These are phyloP conservation scores for Heptranchias perlo DNA, from an alignment of 2,113 vertebrate genomes.

Conservation along the genomic window DNA sequence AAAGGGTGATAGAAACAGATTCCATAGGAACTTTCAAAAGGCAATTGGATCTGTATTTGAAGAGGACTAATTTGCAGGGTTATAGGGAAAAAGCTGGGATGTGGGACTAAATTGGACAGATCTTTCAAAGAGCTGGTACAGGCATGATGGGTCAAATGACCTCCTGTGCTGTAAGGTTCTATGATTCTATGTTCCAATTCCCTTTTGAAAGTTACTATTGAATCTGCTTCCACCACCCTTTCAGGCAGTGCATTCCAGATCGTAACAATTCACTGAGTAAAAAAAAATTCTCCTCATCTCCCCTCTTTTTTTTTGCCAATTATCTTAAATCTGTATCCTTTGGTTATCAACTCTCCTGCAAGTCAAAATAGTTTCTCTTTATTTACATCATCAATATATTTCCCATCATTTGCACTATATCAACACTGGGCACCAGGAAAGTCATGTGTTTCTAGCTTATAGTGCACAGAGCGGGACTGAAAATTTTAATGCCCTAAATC, in stretches of 20 bases:
- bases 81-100: too few species aligned
- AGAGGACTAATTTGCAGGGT: too few species aligned
- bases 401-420: background rate
- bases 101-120: too few species aligned
- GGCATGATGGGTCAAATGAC: too few species aligned
- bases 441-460: background rate
- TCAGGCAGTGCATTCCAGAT: background rate
- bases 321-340: background rate
- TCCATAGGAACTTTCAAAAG: too few species aligned
- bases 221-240: background rate
- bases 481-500: background rate
- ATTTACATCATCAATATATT: background rate
- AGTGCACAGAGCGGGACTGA: background rate
- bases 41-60: too few species aligned
- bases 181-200: too few species aligned
- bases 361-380: background rate
- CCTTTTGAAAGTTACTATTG: too few species aligned
- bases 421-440: background rate
- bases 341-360: background rate
- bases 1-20: too few species aligned
- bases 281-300: background rate
- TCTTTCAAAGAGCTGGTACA: too few species aligned
- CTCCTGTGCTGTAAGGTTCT: too few species aligned
- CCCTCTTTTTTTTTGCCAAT: background rate
- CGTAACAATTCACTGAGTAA: background rate